Base-by-base conservation (phyloP, 2,888 invertebrate species). In the Macrosiphum euphorbiae region DNA sequence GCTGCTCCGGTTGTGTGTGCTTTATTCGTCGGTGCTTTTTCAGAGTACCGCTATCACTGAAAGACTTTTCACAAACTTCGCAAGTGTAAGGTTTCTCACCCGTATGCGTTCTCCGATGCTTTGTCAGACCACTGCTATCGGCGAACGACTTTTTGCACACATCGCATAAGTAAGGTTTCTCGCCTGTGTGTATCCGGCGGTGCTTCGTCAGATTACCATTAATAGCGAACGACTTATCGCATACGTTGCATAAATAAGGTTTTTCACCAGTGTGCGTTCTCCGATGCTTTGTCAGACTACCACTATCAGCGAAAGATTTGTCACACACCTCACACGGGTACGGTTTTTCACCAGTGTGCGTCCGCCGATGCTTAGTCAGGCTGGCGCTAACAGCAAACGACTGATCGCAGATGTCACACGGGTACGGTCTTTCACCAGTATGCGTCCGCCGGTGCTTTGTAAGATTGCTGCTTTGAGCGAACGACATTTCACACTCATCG, bases 301-400 rank as follows among this genome's bases (percentile, higher is more conserved):
- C 78, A 35, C 91, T 98, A 94, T 98, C 96, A 94, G 98, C 98
- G 96, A 98, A 98, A 96, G 98, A 97, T 94, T 98, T 98, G 88
- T 98, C 98, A 96, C 98, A 98, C 96, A 98, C 97, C 96, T 98
- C 98, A 96, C 98, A 98, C 0, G 98, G 98, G 96, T 97, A 98
- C 1, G 98, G 98, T 91, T 98, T 97, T 78, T 98, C 97, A 94
- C 98, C 97, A 95, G 97, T 97, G 96, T 98, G 98, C 84, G 98
- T 78, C 78, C 78, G 35, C 2, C 78, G 78, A 20, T 78, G 78
- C 35, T 78, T 78, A 20, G 78, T 78, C 7, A 78, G 4, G 4
- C 78, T 78, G 20, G 78, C 78, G 78, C 78, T 78, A 35, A 78
- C 78, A 20, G 78, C 78, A 8, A 78, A 78, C 35, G 78, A 35